phyloP scores from a whole-genome alignment of 2,797 vertebrate genomes.

The Dendrocincla fuliginosa region DNA sequence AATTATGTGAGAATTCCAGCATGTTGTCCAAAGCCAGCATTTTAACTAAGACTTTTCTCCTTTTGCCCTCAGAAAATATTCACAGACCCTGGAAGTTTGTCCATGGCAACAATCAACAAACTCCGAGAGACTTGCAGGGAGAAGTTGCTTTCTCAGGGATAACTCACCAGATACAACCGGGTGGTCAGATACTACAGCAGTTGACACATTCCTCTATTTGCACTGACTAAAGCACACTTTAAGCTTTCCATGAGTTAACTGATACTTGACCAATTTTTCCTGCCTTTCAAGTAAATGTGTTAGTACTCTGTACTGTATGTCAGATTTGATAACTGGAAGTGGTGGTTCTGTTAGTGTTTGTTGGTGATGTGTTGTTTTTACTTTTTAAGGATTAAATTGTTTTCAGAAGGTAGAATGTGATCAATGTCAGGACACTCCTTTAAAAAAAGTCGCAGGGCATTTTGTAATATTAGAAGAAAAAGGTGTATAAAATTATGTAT shows the following conservation, averaged over 20 bases:
- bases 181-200: neutral
- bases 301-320: conserved; percentile 34
- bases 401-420: conserved; percentile 7
- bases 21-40: neutral
- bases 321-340: neutral
- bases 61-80: conserved; percentile 84
- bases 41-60: neutral
- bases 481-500: conserved; percentile 11
- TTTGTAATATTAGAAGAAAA: conserved; percentile 41
- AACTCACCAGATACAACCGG: neutral
- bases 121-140: conserved; percentile 82
- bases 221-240: conserved; percentile 52
- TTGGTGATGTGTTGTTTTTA: neutral
- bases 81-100: conserved; percentile 88
- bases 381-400: neutral
- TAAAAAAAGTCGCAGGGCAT: conserved; percentile 29
- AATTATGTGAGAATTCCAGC: neutral
- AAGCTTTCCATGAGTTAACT: conserved; percentile 52
- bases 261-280: conserved; percentile 58
- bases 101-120: conserved; percentile 82
- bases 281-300: conserved; percentile 43
- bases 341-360: neutral
- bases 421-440: neutral
- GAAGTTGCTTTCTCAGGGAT: conserved; percentile 78
- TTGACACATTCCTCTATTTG: conserved; percentile 75